Base-by-base conservation (phyloP, 2,113 vertebrate species). In the Tretioscincus oriximinensis region DNA sequence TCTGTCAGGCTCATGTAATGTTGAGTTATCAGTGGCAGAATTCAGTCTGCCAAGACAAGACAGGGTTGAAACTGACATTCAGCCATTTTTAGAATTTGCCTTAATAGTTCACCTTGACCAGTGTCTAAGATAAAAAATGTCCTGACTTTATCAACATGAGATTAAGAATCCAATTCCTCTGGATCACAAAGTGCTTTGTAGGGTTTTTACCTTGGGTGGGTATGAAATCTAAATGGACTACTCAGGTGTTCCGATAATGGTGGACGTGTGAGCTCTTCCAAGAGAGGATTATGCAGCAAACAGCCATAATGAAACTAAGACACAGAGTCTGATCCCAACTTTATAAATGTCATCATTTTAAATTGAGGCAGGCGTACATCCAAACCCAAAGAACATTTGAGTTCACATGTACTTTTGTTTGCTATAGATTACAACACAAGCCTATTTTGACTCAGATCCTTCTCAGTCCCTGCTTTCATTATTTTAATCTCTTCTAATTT, bases 401-500 rank as follows among this genome's bases (percentile, higher is more conserved):
- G 20, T 21, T 11, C 22, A 22, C 21, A 68, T 9, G 35, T 67
- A 12, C 29, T 29, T 83, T 49, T 74, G 45, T 67, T 63, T 84
- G 81, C 68, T 66, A 82, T 84, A 70, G 21, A 74, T 74, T 65
- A 14, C 31, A 16, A 5, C 73, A 77, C 49, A 63, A 3, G 1
- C 2, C 0, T 0, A 0, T 31, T 85, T 81, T 79, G 64, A 67
- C 65, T 85, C 81, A 81, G 60, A 28, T 81, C 78, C 54, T n/a
- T 24, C 3, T 51, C 35, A 63, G 68, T 31, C 83, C 12, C 71
- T 67, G 22, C 28, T n/a, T 31, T 79, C 74, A 79, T 79, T 78
- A 29, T 47, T 78, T 78, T 74, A 80, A 79, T 64, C 77, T 69
- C 28, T 10, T 72, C 65, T 75, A 75, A 78, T 78, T 78, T 78